phyloP scores from a whole-genome alignment of 2,888 invertebrate species.

The Polietes domitor region DNA sequence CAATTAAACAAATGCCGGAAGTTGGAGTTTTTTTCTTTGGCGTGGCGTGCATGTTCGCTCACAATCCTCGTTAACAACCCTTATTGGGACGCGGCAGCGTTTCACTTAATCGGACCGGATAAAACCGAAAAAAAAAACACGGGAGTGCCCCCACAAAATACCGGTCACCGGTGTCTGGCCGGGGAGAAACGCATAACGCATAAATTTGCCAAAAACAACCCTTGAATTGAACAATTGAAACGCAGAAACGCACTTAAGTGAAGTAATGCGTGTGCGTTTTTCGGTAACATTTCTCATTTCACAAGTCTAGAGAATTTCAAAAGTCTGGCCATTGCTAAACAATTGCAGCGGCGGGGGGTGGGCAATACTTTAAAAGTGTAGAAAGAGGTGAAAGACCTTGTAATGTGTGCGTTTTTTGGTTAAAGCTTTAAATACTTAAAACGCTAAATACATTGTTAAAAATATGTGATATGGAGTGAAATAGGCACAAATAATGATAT shows the following conservation, averaged over 20 bases:
- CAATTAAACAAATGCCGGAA: conserved; percentile 36
- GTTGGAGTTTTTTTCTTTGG: conserved; percentile 15
- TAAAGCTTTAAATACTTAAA: too few relatives aligned
- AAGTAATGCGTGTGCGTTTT: not conserved
- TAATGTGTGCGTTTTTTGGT: too few relatives aligned
- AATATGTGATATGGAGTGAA: too few relatives aligned
- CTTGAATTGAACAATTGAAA: not conserved
- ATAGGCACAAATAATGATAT: too few relatives aligned
- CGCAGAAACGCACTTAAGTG: conserved; percentile 2
- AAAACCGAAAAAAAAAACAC: not conserved
- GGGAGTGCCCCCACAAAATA: conserved; percentile 39
- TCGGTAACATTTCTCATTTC: too few relatives aligned
- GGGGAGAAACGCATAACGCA: not conserved
- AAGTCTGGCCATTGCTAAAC: too few relatives aligned
- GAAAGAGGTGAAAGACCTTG: too few relatives aligned
- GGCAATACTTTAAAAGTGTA: too few relatives aligned
- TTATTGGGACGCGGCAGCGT: conserved; percentile 8
- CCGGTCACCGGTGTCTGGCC: not conserved
- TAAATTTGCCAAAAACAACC: conserved; percentile 44
- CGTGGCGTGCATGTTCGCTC: not conserved
- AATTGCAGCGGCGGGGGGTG: too few relatives aligned
- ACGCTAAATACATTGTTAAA: too few relatives aligned
- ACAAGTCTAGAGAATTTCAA: too few relatives aligned
- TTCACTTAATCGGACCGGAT: conserved; percentile 27
- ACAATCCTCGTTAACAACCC: conserved; percentile 39